Evolutionary conservation across 1,140 invertebrate genomes (phyloP).

Genomic region (Magallana angulata): DNA sequence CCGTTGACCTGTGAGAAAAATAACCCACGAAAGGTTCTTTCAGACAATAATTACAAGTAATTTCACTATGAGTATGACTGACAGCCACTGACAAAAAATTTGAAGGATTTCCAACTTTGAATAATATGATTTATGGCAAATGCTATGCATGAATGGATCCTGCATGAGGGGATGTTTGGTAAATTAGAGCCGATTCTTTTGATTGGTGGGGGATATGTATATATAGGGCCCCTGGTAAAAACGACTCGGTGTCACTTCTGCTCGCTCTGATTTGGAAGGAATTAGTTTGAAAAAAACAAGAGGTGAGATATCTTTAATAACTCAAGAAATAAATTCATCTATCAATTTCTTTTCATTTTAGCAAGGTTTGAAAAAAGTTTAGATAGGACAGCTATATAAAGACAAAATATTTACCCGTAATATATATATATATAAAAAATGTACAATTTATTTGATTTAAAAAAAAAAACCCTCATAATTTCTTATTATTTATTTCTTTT

Average conservation of each 20-base stretch:
- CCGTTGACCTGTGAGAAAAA: conserved; percentile 12
- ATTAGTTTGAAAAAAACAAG: neutral
- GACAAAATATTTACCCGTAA: too few species aligned
- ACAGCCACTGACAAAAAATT: conserved; percentile 9
- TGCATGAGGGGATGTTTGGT: neutral
- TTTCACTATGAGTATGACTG: neutral
- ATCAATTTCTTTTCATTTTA: too few species aligned
- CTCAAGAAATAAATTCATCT: neutral
- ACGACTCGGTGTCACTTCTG: neutral
- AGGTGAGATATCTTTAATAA: conserved; percentile 4
- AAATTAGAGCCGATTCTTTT: neutral
- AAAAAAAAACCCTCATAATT: too few species aligned
- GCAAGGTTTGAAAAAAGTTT: too few species aligned
- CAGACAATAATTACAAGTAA: conserved; percentile 15
- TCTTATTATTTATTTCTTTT: too few species aligned
- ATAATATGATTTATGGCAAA: conserved; percentile 5
- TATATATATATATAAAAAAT: too few species aligned
- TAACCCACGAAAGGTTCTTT: neutral
- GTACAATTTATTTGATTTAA: too few species aligned
- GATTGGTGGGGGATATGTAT: neutral
- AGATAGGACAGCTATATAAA: too few species aligned
- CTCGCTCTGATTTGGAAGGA: neutral
- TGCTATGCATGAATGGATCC: neutral
- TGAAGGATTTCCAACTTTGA: conserved; percentile 17
- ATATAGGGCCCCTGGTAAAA: neutral